Conservation (phyloP, 2,888 invertebrate genomes). For the Athetis lepigone region DNA sequence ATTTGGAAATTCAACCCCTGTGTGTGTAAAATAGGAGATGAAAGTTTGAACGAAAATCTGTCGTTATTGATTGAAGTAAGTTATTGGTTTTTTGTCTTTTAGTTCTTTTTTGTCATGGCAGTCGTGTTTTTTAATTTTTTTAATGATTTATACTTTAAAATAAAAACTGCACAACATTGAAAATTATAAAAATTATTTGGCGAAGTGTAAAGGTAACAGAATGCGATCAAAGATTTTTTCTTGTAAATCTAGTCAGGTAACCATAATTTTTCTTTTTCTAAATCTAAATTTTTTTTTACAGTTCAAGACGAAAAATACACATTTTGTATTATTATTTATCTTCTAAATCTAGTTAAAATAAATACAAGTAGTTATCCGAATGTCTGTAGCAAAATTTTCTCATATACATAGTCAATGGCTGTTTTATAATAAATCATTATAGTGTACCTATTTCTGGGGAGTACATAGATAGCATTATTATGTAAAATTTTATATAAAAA, state of each 20-base stretch:
- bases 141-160: background rate
- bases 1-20: too few species aligned
- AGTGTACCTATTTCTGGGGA: background rate
- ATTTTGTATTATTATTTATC: background rate
- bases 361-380: background rate
- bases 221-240: constrained; percentile 1
- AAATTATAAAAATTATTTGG: background rate
- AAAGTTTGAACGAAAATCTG: too few species aligned
- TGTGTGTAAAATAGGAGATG: too few species aligned
- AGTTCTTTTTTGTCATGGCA: too few species aligned
- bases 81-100: too few species aligned
- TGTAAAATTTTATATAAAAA: constrained; percentile 14
- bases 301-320: too few species aligned
- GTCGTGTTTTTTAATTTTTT: too few species aligned
- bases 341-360: background rate
- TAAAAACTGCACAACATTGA: constrained; percentile 9
- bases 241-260: background rate
- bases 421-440: background rate
- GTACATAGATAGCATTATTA: background rate
- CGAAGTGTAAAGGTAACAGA: background rate
- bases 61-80: too few species aligned
- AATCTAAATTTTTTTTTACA: background rate
- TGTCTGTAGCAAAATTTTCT: background rate
- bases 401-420: background rate
- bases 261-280: background rate